These are phyloP conservation scores for Psittacula echo DNA, from an alignment of 2,797 vertebrate genomes.

Conservation along the genomic window DNA sequence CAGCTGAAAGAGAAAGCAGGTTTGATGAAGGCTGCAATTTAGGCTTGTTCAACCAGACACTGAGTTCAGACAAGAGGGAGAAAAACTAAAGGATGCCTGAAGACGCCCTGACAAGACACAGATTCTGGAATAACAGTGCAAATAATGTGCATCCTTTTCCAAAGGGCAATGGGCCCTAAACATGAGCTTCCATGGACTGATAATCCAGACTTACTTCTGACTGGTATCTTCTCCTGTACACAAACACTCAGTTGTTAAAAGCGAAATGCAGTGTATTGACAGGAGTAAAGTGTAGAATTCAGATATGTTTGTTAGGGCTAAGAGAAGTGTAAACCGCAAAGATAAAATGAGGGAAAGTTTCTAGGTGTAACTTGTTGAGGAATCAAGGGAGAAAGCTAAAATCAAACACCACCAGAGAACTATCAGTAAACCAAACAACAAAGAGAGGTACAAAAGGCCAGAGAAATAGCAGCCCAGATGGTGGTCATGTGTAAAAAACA, in stretches of 20 bases:
- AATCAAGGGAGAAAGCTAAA: constrained; percentile 39
- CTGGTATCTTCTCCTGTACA: constrained; percentile 39
- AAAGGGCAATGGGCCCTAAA: constrained; percentile 9
- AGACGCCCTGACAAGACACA: background rate
- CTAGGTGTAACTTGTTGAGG: constrained; percentile 26
- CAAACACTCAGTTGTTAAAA: constrained; percentile 45
- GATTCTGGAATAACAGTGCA: background rate
- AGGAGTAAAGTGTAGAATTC: constrained; percentile 29
- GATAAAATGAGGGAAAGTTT: constrained; percentile 55
- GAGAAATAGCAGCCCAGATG: constrained; percentile 33
- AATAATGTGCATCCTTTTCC: background rate
- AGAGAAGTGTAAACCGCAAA: constrained; percentile 1
- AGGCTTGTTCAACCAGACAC: background rate
- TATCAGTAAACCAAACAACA: constrained; percentile 58
- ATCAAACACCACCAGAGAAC: constrained; percentile 35
- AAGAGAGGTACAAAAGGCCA: constrained; percentile 48
- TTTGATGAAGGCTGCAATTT: background rate
- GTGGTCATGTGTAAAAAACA: constrained; percentile 48
- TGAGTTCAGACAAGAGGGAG: background rate
- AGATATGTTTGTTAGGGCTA: constrained; percentile 22
- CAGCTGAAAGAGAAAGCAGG: background rate
- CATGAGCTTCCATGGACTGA: background rate
- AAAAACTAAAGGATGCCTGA: background rate
- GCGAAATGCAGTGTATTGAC: background rate
- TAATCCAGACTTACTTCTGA: constrained; percentile 14